These are phyloP conservation scores for Mantis religiosa DNA, from an alignment of 2,888 invertebrate species.

Conservation along the genomic window DNA sequence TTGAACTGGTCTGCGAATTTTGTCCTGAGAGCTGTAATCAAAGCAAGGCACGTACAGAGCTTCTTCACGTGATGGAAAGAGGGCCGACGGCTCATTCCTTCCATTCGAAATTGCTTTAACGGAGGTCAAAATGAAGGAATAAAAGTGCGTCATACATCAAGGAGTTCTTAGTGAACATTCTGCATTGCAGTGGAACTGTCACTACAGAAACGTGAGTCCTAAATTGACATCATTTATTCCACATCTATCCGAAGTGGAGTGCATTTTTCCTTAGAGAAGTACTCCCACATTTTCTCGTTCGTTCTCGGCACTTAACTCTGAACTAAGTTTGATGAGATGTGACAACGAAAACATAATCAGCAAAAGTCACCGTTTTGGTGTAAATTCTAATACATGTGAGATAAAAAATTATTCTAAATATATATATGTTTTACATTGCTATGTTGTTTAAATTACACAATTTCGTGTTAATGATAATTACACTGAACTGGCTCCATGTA, in stretches of 20 bases:
- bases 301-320: not conserved
- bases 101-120: too few species aligned
- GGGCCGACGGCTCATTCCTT: not conserved
- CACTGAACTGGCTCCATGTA: too few species aligned
- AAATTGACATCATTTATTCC: not conserved
- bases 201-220: not conserved
- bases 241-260: too few species aligned
- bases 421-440: too few species aligned
- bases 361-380: too few species aligned
- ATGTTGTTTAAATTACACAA: too few species aligned
- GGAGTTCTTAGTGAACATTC: not conserved
- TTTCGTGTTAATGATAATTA: too few species aligned
- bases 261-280: too few species aligned
- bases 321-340: not conserved
- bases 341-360: not conserved
- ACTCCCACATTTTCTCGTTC: too few species aligned
- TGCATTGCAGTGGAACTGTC: not conserved
- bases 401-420: too few species aligned
- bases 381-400: too few species aligned
- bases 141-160: not conserved
- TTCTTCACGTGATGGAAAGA: not conserved
- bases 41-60: not conserved
- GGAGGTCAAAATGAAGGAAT: not conserved
- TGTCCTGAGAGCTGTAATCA: not conserved
- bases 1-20: not conserved